Base-by-base conservation (phyloP, 2,113 vertebrate species). In the Chamaea fasciata region DNA sequence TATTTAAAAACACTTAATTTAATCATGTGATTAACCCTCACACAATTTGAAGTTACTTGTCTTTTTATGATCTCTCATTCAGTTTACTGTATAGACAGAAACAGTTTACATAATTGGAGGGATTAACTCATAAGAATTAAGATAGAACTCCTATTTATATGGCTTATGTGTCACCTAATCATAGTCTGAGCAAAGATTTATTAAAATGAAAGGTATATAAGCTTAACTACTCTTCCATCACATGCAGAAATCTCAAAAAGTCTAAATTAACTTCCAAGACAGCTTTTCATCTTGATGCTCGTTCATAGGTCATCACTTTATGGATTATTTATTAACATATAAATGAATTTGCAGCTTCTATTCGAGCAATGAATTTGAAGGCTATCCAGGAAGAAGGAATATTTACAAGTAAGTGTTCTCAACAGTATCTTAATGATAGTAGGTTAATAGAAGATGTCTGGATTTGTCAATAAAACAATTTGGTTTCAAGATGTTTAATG, bases 321-420 rank as follows among this genome's bases (percentile, higher is more conserved):
- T 89, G 70, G 63, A 75, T 93, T 96, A 87, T 94, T 94, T 96
- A 95, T 88, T 97, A 93, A 95, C 73, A 95, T 96, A 11, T 96
- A 52, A 84, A 96, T 97, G 42, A 94, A 63, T 95, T 98, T 97
- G 84, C 97, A 98, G 98, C 92, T 98, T 98, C 96, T 98, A 98
- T 94, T 98, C 98, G 89, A 98, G 98, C 96, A 98, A 98, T 96
- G 98, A 98, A 97, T 98, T 98, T 98, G 98, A 98, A 98, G 97
- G 96, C 74, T 97, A 97, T 49, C 98, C 98, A 92, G 98, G 98
- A 96, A 98, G 98, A 96, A 98, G 98, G 86, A 98, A 98, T 95
- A 98, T 98, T 94, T 98, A 98, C 88, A 98, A 97, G 98, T 98
- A 98, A 96, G 93, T 96, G 52, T 78, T 73, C 77, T 55, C 64